These are phyloP conservation scores for Catharus fuscescens DNA, from an alignment of 2,113 vertebrate genomes.

Conservation along the genomic window DNA sequence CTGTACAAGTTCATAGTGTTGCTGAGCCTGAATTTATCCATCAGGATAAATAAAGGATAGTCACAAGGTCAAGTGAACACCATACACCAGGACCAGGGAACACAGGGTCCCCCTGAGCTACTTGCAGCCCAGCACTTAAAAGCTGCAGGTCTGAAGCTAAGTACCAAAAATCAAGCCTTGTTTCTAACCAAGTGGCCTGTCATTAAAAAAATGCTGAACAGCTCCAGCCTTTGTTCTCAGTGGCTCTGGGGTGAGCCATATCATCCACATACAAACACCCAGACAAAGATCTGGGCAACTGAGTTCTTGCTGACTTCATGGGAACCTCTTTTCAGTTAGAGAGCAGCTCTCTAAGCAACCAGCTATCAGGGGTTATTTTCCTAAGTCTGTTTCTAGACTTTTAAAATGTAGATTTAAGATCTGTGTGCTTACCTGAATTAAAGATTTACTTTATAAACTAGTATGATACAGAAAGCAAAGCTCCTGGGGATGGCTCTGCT, in stretches of 20 bases:
- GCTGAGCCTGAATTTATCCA: background rate
- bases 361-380: background rate
- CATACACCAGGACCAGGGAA: background rate
- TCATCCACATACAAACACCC: background rate
- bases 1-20: background rate
- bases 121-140: background rate
- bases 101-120: background rate
- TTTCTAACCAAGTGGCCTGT: background rate
- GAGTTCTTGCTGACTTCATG: background rate
- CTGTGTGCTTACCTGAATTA: background rate
- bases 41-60: background rate
- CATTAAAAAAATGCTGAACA: background rate
- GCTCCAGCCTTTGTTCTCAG: constrained; percentile 4
- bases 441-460: background rate
- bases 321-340: background rate
- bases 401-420: background rate
- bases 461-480: background rate
- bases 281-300: background rate
- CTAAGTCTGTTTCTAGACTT: background rate
- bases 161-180: constrained; percentile 21
- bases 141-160: background rate
- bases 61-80: background rate
- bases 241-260: background rate
- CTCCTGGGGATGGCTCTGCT: background rate
- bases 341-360: background rate